Base-by-base conservation (phyloP, 2,113 vertebrate species). In the Chauna torquata region DNA sequence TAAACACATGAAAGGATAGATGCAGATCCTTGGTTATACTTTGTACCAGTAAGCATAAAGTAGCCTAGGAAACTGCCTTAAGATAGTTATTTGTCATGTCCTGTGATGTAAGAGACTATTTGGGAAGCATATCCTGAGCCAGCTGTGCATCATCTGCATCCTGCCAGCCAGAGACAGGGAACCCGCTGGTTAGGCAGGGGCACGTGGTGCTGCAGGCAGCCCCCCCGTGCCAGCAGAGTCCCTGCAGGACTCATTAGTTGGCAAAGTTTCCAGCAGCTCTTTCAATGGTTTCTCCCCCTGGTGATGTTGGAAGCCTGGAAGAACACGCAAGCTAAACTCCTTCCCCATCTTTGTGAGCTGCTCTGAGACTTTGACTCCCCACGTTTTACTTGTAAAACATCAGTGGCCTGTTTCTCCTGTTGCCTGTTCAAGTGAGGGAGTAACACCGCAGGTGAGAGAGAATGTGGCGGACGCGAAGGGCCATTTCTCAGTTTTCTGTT, bases 181-280 rank as follows among this genome's bases (percentile, higher is more conserved):
- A 25, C 57, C 66, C 0, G 8, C 77, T 75, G 90, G 38, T 15
- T 7, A 3, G n/a, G n/a, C 0, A 0, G 57, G 79, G 81, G 40
- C 86, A 36, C 2, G 0, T 2, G 70, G 62, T 22, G 62, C 1
- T 80, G 9, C 93, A 65, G 70, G 11, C 81, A 49, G 65, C 59
- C 84, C 59, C 42, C 3, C 7, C 1, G 2, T 75, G 74, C 91
- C 87, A 61, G 87, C 61, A 75, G 20, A 44, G 70, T 74, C 94
- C 78, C 93, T 54, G 49, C 38, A 92, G 93, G 87, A 82, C 90
- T 95, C 96, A 70, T 94, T 80, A 96, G 66, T 87, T 85, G 93
- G 30, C 90, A 85, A 4, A 3, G 1, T 2, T 42, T 92, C 86
- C 88, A 80, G 87, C 74, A 77, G 84, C 82, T 76, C 78, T 12